Base-by-base conservation (phyloP, 2,113 vertebrate genomes). In the Delphinapterus leucas region DNA sequence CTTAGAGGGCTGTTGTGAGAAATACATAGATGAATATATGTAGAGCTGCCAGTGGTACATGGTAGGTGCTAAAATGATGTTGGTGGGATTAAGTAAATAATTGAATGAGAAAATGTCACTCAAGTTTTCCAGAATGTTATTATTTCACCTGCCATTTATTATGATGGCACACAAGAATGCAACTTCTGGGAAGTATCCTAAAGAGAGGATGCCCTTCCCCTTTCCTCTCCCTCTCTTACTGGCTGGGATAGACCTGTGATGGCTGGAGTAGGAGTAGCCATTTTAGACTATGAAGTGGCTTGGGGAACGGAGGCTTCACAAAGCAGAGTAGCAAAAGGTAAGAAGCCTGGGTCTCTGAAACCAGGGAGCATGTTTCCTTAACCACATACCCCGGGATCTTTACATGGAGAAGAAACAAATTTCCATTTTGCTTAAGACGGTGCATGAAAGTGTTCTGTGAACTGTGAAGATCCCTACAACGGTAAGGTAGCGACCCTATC, bases 381-480 rank as follows among this genome's bases (percentile, higher is more conserved):
- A 8, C 73, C 23, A 17, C 6, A 0, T 13, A 38, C 4, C 26
- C 58, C 0, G 12, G 44, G 12, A 17, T 58, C 47, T 86, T 47
- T 26, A 25, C 26, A 28, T 23, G 55, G 47, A 41, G 36, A 77
- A 73, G 7, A 74, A 79, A 36, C 11, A 47, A 49, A 47, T 61
- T 25, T 41, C 49, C 60, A 10, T 65, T 41, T 82, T n/a, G 21
- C 44, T 44, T 21, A 12, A 68, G 55, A 11, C 17, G 36, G 65
- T 1, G 1, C 23, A 0, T 18, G 23, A 47, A 65, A 41, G 25
- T 10, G 14, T 38, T 33, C 13, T 13, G 11, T 4, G 23, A 38
- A 21, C 81, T 33, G 2, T 0, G 15, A 23, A 1, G 49, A 28
- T 5, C 17, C 6, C 20, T 6, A 0, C 9, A 14, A n/a, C 76